Base-by-base conservation (phyloP, 2,888 invertebrate genomes). In the Cheilosia variabilis region DNA sequence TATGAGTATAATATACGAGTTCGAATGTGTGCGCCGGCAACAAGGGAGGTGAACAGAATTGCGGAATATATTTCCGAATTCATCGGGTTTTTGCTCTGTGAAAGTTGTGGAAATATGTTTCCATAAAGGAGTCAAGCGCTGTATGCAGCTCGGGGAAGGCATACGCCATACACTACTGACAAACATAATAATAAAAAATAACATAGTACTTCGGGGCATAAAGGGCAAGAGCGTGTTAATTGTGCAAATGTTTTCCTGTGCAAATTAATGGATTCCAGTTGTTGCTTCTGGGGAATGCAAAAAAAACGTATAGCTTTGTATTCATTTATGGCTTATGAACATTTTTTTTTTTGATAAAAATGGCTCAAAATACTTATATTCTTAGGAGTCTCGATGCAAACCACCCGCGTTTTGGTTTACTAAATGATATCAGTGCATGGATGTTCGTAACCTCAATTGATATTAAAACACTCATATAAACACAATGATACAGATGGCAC, bases 21-120 rank as follows among this genome's bases (percentile, higher is more conserved):
- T 2, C 4, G 37, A 37, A 13, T 37, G 4, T 37, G 37, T 37
- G 13, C 52, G 24, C 10, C 52, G 15, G 6, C 24, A 22, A 24
- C 2, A 37, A 24, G 13, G 41, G 41, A 27, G 27, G 24, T 17
- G 53, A 17, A 47, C 24, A 47, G 27, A 73, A 73, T 52, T 82
- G 58, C 45, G 60, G 77, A 82, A 82, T 82, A 77, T 72, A 65
- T 82, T 82, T 82, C 37, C 37, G 71, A 82, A 77, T 82, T 65
- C 71, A 82, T 71, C 65, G 77, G 52, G 76, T 81, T 76, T 81
- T 81, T 75, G 47, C 63, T 22, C 58, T 34, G 55, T 24, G 50
- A 75, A 76, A 76, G 43, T 81, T 76, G 57, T 69, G 63, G 52
- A 65, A 81, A 81, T 69, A 65, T 69, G 71, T 81, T 62, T 73